Percentiles rank a stretch among this genome's conserved stretches.
These are phyloP conservation scores for Ectropis grisescens DNA, from an alignment of 1,140 invertebrate genomes.

Conservation along the genomic window DNA sequence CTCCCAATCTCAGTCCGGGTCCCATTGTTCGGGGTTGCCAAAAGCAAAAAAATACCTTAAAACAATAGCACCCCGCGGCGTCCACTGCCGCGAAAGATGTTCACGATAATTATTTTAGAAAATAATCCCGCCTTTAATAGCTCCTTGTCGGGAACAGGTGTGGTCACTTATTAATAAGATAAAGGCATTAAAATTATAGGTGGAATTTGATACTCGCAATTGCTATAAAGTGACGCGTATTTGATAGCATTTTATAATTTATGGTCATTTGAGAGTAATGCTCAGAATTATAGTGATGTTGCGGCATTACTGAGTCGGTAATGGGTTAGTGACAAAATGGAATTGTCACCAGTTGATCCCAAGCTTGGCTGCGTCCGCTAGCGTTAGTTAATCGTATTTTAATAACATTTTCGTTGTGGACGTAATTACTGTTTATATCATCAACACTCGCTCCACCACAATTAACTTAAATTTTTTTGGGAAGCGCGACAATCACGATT, in stretches of 20 bases:
- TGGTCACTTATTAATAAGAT: constrained; percentile 15
- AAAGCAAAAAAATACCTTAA: constrained; percentile 60
- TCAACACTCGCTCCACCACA: constrained; percentile 55
- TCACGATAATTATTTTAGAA: constrained; percentile 58
- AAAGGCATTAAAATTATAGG: no score
- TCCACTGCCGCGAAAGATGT: constrained; percentile 41
- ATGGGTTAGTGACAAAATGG: no score
- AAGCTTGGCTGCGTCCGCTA: no score
- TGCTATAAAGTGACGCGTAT: no score
- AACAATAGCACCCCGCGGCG: constrained; percentile 61
- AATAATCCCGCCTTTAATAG: constrained; percentile 43
- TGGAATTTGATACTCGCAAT: no score
- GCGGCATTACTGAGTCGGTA: no score
- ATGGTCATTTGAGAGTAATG: no score
- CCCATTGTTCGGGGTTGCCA: constrained; percentile 56
- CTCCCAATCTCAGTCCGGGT: constrained; percentile 37
- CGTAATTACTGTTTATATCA: constrained; percentile 63
- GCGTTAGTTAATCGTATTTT: constrained; percentile 57
- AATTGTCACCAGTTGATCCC: no score
- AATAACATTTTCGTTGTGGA: constrained; percentile 57
- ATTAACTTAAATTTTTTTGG: constrained; percentile 60
- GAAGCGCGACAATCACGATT: constrained; percentile 62
- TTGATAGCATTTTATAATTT: no score
- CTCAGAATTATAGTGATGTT: no score
- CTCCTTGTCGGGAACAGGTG: constrained; percentile 48